These are phyloP conservation scores for Fistularia tabacaria DNA, from an alignment of 2,797 vertebrate genomes.

Conservation along the genomic window DNA sequence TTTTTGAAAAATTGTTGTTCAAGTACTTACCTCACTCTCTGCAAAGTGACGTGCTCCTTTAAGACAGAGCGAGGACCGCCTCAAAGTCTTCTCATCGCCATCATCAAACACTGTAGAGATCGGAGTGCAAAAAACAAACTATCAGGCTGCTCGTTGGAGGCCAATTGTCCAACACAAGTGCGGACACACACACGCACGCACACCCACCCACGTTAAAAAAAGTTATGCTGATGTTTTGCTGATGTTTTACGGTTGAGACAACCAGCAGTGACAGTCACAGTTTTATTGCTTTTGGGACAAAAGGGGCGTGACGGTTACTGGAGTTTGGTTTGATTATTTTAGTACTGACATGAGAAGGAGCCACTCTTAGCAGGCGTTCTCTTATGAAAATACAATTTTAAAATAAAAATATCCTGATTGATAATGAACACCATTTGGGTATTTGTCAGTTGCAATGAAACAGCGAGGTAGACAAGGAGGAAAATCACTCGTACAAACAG, in stretches of 20 bases:
- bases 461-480: too few species aligned
- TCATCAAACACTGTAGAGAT: constrained; percentile 80
- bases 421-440: too few species aligned
- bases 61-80: constrained; percentile 81
- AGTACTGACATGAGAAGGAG: too few species aligned
- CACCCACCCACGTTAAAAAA: neutral
- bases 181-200: neutral
- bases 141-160: constrained; percentile 38
- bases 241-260: neutral
- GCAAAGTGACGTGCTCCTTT: constrained; percentile 84
- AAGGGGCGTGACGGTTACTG: too few species aligned
- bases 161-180: constrained; percentile 4
- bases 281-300: too few species aligned
- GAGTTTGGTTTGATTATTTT: too few species aligned
- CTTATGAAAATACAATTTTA: too few species aligned
- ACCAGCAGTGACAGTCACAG: too few species aligned
- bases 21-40: constrained; percentile 76
- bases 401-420: too few species aligned
- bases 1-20: neutral
- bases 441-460: too few species aligned
- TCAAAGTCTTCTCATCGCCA: constrained; percentile 81
- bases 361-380: too few species aligned
- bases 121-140: constrained; percentile 16
- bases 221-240: neutral
- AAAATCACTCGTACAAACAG: too few species aligned